These are phyloP conservation scores for Squalus acanthias DNA, from an alignment of 2,797 vertebrate genomes.

Conservation along the genomic window DNA sequence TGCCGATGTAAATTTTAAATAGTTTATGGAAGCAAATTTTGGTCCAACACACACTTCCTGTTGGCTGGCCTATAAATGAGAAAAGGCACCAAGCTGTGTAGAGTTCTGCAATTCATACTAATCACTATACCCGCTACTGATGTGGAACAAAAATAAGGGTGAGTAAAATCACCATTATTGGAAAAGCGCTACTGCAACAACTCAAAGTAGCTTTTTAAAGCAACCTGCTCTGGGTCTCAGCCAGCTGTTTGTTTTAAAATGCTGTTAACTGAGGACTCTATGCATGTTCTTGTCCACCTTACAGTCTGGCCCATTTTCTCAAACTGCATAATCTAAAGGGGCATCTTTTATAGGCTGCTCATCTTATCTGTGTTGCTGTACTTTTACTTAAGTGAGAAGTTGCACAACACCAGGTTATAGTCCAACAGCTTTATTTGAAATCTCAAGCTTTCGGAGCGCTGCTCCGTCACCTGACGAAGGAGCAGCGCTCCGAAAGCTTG, in stretches of 20 bases:
- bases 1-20: conserved; percentile 14
- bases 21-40: neutral
- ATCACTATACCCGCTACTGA: neutral
- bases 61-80: neutral
- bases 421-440: too few species aligned
- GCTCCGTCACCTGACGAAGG: too few species aligned
- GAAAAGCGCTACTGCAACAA: neutral
- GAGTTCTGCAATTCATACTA: neutral
- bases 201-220: neutral
- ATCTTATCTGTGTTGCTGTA: neutral
- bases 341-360: neutral
- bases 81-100: neutral
- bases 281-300: neutral
- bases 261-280: neutral
- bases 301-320: neutral
- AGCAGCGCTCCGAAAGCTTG: too few species aligned
- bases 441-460: too few species aligned
- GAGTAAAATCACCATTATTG: neutral
- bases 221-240: neutral
- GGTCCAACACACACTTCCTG: neutral
- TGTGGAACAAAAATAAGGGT: neutral
- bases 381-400: neutral
- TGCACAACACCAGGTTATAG: too few species aligned
- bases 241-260: neutral
- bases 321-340: neutral